A percentile compares a stretch with the other conserved stretches of the same genome.
phyloP scores from a whole-genome alignment of 2,888 invertebrate genomes.

The Chirona hameri region DNA sequence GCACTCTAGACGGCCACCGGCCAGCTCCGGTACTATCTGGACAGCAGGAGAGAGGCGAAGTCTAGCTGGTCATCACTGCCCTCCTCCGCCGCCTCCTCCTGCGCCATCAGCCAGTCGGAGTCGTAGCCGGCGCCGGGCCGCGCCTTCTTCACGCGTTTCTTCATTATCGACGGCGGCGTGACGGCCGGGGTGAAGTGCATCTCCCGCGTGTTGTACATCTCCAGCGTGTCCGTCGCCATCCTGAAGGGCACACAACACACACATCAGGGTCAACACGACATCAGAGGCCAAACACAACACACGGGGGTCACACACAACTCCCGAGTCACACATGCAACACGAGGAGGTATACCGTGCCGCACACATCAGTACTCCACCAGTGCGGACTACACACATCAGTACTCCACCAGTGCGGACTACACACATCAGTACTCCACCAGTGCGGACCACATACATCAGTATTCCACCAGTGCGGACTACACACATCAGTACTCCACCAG shows the following conservation, averaged over 20 bases:
- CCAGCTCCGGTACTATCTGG: neutral
- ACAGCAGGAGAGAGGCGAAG: neutral
- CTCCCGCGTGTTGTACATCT: neutral
- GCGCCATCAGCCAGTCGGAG: neutral
- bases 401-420: neutral
- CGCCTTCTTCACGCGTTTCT: neutral
- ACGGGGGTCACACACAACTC: too few relatives aligned
- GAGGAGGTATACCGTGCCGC: too few relatives aligned
- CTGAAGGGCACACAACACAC: neutral
- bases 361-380: neutral
- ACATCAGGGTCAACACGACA: too few relatives aligned
- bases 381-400: too few relatives aligned
- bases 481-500: neutral
- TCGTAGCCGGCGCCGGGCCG: neutral
- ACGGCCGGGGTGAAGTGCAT: conserved; percentile 1
- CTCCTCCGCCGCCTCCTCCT: neutral
- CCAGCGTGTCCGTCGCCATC: neutral
- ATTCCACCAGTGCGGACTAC: neutral
- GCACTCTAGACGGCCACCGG: too few relatives aligned
- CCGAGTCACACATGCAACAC: too few relatives aligned
- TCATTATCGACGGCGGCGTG: neutral
- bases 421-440: too few relatives aligned
- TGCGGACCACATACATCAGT: neutral
- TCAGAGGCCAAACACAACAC: neutral
- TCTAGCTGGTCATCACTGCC: neutral